Conservation (phyloP, 92 coral and sea anemone genomes). For the Blastomussa wellsi region DNA sequence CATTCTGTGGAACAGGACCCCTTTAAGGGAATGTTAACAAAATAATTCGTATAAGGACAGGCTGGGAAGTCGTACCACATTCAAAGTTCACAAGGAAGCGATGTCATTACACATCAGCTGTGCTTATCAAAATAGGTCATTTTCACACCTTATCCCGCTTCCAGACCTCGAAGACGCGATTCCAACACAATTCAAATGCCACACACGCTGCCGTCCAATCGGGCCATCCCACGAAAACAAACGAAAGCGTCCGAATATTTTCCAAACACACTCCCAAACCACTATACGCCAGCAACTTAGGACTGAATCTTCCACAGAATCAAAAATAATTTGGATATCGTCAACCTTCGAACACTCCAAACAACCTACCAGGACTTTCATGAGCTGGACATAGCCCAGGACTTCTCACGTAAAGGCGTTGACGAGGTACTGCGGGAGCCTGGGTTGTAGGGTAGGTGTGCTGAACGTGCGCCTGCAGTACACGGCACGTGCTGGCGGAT, state of each 20-base stretch:
- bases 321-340: not conserved
- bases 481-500: slow-evolving; percentile 67
- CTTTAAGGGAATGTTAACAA: not conserved
- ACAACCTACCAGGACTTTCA: not conserved
- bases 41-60: not conserved
- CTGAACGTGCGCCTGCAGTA: slow-evolving; percentile 86
- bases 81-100: not conserved
- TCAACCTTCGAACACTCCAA: not conserved
- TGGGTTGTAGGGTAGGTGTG: slow-evolving; percentile 86
- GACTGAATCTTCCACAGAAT: not conserved
- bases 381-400: too few relatives aligned
- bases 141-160: not conserved
- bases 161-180: not conserved
- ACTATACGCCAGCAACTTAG: not conserved
- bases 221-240: not conserved
- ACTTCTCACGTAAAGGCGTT: slow-evolving; percentile 32
- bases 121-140: not conserved
- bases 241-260: not conserved
- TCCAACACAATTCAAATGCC: not conserved
- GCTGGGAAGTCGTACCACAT: not conserved
- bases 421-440: slow-evolving; percentile 78
- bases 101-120: not conserved
- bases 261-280: not conserved
- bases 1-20: not conserved
- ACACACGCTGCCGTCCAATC: not conserved